Evolutionary conservation across 2,888 invertebrate species (phyloP).

Genomic region (Enchytraeus crypticus): DNA sequence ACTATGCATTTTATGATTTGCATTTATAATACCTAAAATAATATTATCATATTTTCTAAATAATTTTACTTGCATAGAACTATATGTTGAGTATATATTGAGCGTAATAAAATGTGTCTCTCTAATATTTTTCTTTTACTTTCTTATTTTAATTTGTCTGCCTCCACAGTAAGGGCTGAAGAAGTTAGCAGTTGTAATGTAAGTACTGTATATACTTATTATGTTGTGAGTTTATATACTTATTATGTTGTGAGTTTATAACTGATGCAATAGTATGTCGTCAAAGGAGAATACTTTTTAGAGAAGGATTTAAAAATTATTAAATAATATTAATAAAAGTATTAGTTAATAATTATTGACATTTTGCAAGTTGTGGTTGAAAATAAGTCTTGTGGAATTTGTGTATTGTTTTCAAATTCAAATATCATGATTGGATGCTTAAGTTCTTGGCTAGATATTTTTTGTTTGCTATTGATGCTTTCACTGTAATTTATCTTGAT

Average conservation of each 20-base stretch:
- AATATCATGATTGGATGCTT: too few relatives aligned
- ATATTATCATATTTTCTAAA: background rate
- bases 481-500: too few relatives aligned
- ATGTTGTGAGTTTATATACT: background rate
- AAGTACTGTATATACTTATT: conserved; percentile 11
- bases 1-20: background rate
- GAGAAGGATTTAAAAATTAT: too few relatives aligned
- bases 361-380: too few relatives aligned
- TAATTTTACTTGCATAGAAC: background rate
- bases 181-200: conserved; percentile 40
- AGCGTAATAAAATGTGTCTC: background rate
- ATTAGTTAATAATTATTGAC: too few relatives aligned
- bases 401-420: too few relatives aligned
- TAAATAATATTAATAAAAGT: too few relatives aligned
- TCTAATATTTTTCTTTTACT: background rate
- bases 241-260: background rate
- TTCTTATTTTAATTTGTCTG: background rate
- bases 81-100: too few relatives aligned
- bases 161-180: conserved; percentile 35
- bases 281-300: background rate
- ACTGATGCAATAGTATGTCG: background rate
- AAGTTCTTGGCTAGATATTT: too few relatives aligned
- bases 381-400: too few relatives aligned
- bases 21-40: background rate
- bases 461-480: too few relatives aligned